Evolutionary conservation across 2,888 invertebrate genomes (phyloP).

Genomic region (Patella ulyssiponensis): DNA sequence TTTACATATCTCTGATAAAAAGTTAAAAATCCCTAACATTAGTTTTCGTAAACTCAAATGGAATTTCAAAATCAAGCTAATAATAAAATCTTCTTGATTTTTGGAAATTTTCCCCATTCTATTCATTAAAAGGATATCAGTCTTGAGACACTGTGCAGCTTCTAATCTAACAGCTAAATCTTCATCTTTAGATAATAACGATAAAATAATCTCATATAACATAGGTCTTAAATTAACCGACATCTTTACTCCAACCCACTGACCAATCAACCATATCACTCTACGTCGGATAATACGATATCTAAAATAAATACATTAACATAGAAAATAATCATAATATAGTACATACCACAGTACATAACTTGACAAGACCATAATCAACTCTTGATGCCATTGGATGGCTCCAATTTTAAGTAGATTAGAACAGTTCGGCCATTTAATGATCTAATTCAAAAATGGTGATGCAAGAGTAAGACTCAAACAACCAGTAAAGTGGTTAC

Average conservation of each 20-base stretch:
- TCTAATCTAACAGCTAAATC: constrained; percentile 91
- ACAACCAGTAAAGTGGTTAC: too few species aligned
- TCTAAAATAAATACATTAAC: constrained; percentile 41
- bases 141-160: constrained; percentile 86
- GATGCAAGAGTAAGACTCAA: too few species aligned
- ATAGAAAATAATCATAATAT: too few species aligned
- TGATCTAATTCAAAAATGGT: too few species aligned
- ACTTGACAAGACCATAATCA: too few species aligned
- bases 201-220: constrained; percentile 80
- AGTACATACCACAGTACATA: too few species aligned
- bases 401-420: too few species aligned
- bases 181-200: constrained; percentile 82
- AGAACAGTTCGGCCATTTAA: too few species aligned
- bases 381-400: too few species aligned
- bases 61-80: not conserved
- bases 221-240: constrained; percentile 84
- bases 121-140: constrained; percentile 74
- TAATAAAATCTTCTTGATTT: not conserved
- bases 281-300: constrained; percentile 69
- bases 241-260: constrained; percentile 83
- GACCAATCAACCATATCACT: constrained; percentile 76
- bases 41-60: not conserved
- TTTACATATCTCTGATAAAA: too few species aligned
- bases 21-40: not conserved
- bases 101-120: not conserved